Evolutionary conservation across 2,888 invertebrate genomes (phyloP), one percentile per base, ranked within the genome.

Genomic region (Stenurella melanura): DNA sequence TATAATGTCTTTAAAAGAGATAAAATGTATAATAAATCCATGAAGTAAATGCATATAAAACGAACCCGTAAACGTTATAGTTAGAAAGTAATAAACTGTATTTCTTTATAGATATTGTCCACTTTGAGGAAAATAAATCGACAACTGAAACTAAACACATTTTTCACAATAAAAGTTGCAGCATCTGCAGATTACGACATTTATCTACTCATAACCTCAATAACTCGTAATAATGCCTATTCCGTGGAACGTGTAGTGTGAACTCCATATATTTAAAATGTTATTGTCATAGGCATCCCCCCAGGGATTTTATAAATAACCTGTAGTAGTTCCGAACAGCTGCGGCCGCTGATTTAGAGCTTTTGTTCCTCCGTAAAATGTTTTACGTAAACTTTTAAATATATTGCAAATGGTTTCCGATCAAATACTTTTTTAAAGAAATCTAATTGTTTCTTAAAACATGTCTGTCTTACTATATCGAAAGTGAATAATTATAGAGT

Each of bases 91-190:
- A 50, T 50, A 50, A 50, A 50, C n/a, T 15, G 7, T 50, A 50
- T 50, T 50, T 42, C 4, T 50, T n/a, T 50, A 50, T 50, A 50
- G 50, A 50, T 50, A 50, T n/a, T 50, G n/a, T n/a, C 50, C 50
- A 15, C 15, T 50, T 7, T n/a, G n/a, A 50, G 50, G 4, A 50
- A 50, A 50, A 50, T 50, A 50, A n/a, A 50, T 50, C 50, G 50
- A 6, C n/a, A 5, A 50, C 50, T n/a, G 50, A 50, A 50, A 15
- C 50, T 50, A 50, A 50, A 50, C n/a, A 2, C 50, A 12, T 50
- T 50, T 50, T 15, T 50, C 50, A 50, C n/a, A 50, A 50, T 50
- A 50, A 50, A 50, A 50, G 50, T n/a, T 50, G 50, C 50, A 50
- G 50, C 50, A 50, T 50, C 50, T 50, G 50, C 7, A 50, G 50